Evolutionary conservation across 2,888 invertebrate genomes (phyloP).

Genomic region (Plemyria rubiginata): DNA sequence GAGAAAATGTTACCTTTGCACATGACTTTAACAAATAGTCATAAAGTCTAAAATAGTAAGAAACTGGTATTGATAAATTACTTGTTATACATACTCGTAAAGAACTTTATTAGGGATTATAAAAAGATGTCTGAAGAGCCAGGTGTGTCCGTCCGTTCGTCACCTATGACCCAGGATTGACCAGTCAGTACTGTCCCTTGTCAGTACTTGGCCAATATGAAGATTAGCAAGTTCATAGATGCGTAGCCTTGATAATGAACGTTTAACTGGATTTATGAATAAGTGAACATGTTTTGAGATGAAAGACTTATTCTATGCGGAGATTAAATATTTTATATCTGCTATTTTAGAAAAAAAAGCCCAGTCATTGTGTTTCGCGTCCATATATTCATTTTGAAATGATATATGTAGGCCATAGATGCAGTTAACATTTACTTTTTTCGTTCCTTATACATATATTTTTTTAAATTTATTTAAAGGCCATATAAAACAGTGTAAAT

Average conservation of each 20-base stretch:
- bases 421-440: too few relatives aligned
- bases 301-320: background rate
- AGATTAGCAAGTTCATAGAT: slow-evolving; percentile 60
- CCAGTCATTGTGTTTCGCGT: slow-evolving; percentile 4
- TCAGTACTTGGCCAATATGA: slow-evolving; percentile 62
- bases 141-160: slow-evolving; percentile 75
- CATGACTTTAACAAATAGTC: slow-evolving; percentile 5
- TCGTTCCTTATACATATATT: too few relatives aligned
- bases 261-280: slow-evolving; percentile 34
- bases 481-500: too few relatives aligned
- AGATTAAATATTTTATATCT: background rate
- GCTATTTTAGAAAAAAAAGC: background rate
- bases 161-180: slow-evolving; percentile 81
- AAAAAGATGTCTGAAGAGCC: slow-evolving; percentile 56
- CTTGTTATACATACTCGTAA: too few relatives aligned
- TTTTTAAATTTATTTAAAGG: too few relatives aligned
- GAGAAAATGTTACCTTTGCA: slow-evolving; percentile 21
- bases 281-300: slow-evolving; percentile 31
- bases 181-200: slow-evolving; percentile 53
- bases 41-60: background rate
- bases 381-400: slow-evolving; percentile 5
- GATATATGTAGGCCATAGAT: slow-evolving; percentile 2
- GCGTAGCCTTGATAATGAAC: slow-evolving; percentile 51
- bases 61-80: background rate
- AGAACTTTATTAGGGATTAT: slow-evolving; percentile 37